These are phyloP conservation scores for Dioctria linearis DNA, from an alignment of 2,888 invertebrate genomes.

Conservation along the genomic window DNA sequence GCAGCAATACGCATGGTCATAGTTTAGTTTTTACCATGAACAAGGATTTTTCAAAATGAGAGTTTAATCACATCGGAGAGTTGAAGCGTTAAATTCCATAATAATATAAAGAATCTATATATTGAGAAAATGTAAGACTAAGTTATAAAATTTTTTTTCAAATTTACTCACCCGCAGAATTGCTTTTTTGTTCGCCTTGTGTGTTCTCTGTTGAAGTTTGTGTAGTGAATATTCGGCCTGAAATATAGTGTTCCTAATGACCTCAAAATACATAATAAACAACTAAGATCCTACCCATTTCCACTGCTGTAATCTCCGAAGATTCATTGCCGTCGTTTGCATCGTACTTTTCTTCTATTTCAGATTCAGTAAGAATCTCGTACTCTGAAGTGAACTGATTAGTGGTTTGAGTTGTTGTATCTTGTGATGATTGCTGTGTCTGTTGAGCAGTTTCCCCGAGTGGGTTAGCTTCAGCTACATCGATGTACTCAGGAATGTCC, in stretches of 20 bases:
- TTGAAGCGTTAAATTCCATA: too few relatives aligned
- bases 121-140: background rate
- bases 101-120: too few relatives aligned
- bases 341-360: conserved; percentile 68
- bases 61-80: too few relatives aligned
- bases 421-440: conserved; percentile 67
- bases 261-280: background rate
- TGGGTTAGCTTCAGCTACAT: conserved; percentile 68
- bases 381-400: conserved; percentile 70
- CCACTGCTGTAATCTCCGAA: conserved; percentile 67
- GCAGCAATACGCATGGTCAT: too few relatives aligned
- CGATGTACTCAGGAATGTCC: conserved; percentile 75
- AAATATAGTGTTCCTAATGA: conserved; percentile 10
- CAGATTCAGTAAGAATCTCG: conserved; percentile 70
- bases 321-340: conserved; percentile 66
- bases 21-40: too few relatives aligned
- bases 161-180: conserved; percentile 69
- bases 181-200: conserved; percentile 61
- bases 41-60: too few relatives aligned
- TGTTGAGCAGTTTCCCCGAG: conserved; percentile 64
- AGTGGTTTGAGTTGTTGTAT: conserved; percentile 67
- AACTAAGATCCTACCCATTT: conserved; percentile 66
- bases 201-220: conserved; percentile 53
- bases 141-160: background rate
- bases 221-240: conserved; percentile 56